Conservation (phyloP, 30 jellyfish, hydroid and myxozoan species). For the Sanderia malayensis region DNA sequence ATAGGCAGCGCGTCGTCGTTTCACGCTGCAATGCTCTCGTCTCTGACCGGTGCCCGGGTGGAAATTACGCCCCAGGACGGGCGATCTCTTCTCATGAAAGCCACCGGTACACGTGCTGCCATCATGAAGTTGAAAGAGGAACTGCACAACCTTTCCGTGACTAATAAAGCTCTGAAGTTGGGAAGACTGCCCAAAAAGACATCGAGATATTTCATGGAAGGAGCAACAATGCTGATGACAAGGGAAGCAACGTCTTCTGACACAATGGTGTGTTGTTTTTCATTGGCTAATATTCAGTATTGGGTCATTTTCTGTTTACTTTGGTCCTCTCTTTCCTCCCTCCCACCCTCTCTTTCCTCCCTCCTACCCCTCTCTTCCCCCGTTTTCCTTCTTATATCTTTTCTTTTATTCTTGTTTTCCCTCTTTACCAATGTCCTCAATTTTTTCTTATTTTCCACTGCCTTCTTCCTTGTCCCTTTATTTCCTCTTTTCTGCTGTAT, state of each 20-base stretch:
- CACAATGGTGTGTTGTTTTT: constrained; percentile 23
- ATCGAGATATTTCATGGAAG: constrained; percentile 84
- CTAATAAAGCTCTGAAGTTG: constrained; percentile 69
- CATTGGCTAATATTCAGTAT: background rate
- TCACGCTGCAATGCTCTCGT: constrained; percentile 63
- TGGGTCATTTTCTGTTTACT: too few relatives aligned
- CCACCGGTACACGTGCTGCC: constrained; percentile 62
- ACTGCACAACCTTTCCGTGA: constrained; percentile 46
- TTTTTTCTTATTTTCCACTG: too few relatives aligned
- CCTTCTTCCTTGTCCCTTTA: too few relatives aligned
- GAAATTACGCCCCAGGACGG: constrained; percentile 15
- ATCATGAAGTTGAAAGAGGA: constrained; percentile 60
- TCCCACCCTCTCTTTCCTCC: too few relatives aligned
- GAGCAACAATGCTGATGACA: constrained; percentile 54
- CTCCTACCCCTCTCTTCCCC: too few relatives aligned
- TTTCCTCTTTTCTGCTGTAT: too few relatives aligned
- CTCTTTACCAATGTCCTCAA: too few relatives aligned
- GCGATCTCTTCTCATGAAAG: constrained; percentile 1
- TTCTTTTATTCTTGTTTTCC: too few relatives aligned
- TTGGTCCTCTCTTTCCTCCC: too few relatives aligned
- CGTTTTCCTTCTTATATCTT: too few relatives aligned
- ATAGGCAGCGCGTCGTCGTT: constrained; percentile 64
- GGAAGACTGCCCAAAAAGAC: constrained; percentile 74
- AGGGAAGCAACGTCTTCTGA: constrained; percentile 32
- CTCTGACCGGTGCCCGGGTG: constrained; percentile 63